phyloP scores from a whole-genome alignment of 2,797 vertebrate genomes.

The Euthynnus affinis region DNA sequence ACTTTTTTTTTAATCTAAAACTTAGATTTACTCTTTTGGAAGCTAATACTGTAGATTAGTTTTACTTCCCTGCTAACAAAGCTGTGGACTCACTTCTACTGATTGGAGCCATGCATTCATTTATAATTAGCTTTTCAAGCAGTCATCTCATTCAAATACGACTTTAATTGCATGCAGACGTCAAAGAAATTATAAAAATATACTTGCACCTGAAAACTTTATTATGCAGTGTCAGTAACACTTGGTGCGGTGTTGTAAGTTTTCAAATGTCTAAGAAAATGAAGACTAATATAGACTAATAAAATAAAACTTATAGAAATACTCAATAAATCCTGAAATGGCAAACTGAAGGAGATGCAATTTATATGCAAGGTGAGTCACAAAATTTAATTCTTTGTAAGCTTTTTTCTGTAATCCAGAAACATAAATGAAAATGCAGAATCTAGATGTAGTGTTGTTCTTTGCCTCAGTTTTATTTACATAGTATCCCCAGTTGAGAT shows the following conservation, averaged over 20 bases:
- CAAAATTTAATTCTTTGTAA: slow-evolving; percentile 3
- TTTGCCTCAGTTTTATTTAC: background rate
- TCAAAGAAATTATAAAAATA: slow-evolving; percentile 1
- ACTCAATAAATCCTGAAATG: slow-evolving; percentile 38
- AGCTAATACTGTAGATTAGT: slow-evolving; percentile 5
- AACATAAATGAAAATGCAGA: background rate
- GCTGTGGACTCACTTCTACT: slow-evolving; percentile 20
- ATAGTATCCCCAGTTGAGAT: slow-evolving; percentile 3
- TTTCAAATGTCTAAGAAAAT: slow-evolving; percentile 13
- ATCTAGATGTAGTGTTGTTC: slow-evolving; percentile 11
- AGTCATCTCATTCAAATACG: background rate
- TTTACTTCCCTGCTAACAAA: slow-evolving; percentile 30
- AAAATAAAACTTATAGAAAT: slow-evolving; percentile 16
- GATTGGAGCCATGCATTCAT: slow-evolving; percentile 33
- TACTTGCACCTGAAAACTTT: background rate
- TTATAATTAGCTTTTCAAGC: slow-evolving; percentile 30
- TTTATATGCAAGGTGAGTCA: slow-evolving; percentile 60
- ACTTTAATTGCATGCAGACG: slow-evolving; percentile 43
- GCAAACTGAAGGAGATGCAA: slow-evolving; percentile 46
- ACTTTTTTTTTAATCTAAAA: slow-evolving; percentile 11
- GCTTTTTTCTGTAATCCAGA: background rate
- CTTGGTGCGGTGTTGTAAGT: background rate
- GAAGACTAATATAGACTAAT: slow-evolving; percentile 37
- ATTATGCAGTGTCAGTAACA: slow-evolving; percentile 4
- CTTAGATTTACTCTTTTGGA: slow-evolving; percentile 4